phyloP scores from a whole-genome alignment of 2,113 vertebrate genomes.

The Pseudorhombus dupliciocellatus region DNA sequence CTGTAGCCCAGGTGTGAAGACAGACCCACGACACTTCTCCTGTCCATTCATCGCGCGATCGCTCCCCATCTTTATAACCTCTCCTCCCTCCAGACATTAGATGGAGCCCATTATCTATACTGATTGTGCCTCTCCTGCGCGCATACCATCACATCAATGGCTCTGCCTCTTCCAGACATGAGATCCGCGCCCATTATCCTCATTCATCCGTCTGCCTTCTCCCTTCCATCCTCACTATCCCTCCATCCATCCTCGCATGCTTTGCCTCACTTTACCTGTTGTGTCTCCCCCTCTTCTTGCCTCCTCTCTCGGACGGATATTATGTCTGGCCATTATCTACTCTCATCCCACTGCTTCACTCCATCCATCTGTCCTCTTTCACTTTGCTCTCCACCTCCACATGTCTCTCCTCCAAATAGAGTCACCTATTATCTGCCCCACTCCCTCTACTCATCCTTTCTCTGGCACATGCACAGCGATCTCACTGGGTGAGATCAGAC shows the following conservation, averaged over 20 bases:
- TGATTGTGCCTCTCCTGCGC: constrained; percentile 39
- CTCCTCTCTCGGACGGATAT: constrained; percentile 62
- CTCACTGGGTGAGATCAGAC: constrained; percentile 48
- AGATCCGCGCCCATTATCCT: constrained; percentile 55
- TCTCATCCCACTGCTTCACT: constrained; percentile 59
- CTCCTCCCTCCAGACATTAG: constrained; percentile 52
- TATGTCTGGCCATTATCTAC: constrained; percentile 76
- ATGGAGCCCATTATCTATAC: constrained; percentile 57
- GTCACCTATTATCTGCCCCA: constrained; percentile 61
- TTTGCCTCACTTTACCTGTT: constrained; percentile 49
- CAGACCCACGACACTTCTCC: background rate
- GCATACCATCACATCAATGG: constrained; percentile 26
- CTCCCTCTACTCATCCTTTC: constrained; percentile 50
- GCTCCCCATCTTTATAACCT: constrained; percentile 48
- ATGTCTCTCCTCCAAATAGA: constrained; percentile 71
- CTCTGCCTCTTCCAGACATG: constrained; percentile 45
- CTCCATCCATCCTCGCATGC: constrained; percentile 16
- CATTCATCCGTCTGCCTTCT: constrained; percentile 28
- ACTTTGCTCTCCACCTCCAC: constrained; percentile 60
- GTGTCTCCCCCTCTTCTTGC: constrained; percentile 26
- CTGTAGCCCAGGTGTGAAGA: constrained; percentile 24
- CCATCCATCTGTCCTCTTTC: constrained; percentile 70
- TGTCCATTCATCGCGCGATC: constrained; percentile 35
- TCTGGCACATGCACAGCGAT: constrained; percentile 43
- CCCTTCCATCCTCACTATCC: constrained; percentile 36